A percentile compares a stretch with the other conserved stretches of the same genome.
Conservation (phyloP, 2,797 vertebrate species). For the Takifugu rubripes region DNA sequence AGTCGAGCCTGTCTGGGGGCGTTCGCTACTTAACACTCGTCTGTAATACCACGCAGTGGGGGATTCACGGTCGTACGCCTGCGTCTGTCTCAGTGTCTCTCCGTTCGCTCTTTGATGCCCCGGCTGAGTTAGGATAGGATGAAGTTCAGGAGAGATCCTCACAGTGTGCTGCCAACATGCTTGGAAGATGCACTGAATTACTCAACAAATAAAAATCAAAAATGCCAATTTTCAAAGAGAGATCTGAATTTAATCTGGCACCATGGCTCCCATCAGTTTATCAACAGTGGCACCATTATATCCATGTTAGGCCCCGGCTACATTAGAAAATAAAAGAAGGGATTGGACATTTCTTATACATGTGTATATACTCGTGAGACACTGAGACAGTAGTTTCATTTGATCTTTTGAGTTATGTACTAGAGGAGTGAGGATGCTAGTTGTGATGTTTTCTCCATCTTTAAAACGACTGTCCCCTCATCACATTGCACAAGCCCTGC, state of each 20-base stretch:
- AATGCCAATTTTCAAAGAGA: too few species aligned
- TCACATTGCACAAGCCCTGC: conserved; percentile 21
- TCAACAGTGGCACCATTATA: background rate
- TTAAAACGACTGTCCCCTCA: conserved; percentile 7
- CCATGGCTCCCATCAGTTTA: too few species aligned
- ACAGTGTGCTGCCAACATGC: background rate
- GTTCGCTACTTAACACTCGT: conserved; percentile 64
- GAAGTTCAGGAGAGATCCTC: background rate
- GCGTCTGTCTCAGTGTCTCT: conserved; percentile 44
- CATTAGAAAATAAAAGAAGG: background rate
- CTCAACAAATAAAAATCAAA: too few species aligned
- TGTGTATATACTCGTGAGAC: background rate
- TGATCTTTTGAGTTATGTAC: too few species aligned
- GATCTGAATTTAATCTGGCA: too few species aligned
- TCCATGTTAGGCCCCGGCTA: background rate
- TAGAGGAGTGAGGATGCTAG: background rate
- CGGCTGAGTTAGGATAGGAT: conserved; percentile 1
- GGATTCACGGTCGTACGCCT: conserved; percentile 45
- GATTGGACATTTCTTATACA: background rate
- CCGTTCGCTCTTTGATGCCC: conserved; percentile 46
- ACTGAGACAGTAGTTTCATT: background rate
- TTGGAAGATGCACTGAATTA: background rate
- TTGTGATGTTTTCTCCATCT: conserved; percentile 16
- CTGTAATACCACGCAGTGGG: conserved; percentile 47
- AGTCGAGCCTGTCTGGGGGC: conserved; percentile 54